Evolutionary conservation across 2,797 vertebrate species (phyloP), one percentile per base, ranked within the genome.

Genomic region (Sitta carolinensis): DNA sequence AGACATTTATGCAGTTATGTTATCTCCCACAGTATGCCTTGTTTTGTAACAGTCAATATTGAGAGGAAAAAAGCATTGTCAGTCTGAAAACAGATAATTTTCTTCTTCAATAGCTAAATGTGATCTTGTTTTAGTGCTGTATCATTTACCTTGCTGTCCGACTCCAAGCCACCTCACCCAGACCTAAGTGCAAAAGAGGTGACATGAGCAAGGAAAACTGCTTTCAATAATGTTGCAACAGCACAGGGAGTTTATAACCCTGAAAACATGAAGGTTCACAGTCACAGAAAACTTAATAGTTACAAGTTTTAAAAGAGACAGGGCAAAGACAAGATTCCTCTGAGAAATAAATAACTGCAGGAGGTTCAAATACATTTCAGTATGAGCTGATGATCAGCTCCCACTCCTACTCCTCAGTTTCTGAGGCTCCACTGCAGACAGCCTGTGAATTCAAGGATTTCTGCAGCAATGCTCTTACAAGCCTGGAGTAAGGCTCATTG

Each of bases 161-260:
- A 45, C 61, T 83, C 62, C 1, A 9, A 81, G 63, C n/a, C 29
- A 48, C 34, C 16, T 89, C 61, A 89, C 34, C 30, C 54, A 73
- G 87, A 61, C 48, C 32, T 66, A 66, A 62, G 57, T 38, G 54
- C 51, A 63, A 40, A 63, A 84, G 43, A 90, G 47, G 78, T 25
- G 64, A 86, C 74, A 80, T 18, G 63, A 84, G 43, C 27, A 68
- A 58, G 45, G 43, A 62, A 83, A 95, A 83, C 38, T 40, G 26
- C 36, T 93, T 96, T 80, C 74, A 88, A 43, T 91, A 74, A 88
- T 22, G 52, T 48, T 77, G n/a, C 32, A 64, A 51, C 23, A 84
- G 64, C 66, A 79, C 58, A 77, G 40, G 80, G 62, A 87, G 40
- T 87, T 68, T 93, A 90, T 91, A 90, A 96, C 59, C 89, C 74